Conservation (phyloP, 2,797 vertebrate genomes). For the Gila robusta region DNA sequence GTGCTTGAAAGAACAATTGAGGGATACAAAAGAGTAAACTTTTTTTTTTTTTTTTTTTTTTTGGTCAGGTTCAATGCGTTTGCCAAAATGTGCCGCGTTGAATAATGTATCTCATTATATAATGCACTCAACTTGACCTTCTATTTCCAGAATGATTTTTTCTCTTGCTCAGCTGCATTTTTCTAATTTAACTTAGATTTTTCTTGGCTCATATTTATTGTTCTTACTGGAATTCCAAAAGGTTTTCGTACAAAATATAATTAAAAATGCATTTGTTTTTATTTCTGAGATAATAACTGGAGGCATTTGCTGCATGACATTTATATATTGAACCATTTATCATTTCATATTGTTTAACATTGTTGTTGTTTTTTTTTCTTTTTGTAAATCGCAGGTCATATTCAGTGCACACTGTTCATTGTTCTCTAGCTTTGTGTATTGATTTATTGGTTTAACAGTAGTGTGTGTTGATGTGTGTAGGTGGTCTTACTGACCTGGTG, state of each 20-base stretch:
- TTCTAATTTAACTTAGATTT: neutral
- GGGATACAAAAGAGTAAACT: neutral
- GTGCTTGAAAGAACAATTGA: neutral
- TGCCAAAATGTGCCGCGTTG: neutral
- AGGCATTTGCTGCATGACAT: neutral
- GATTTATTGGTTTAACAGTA: neutral
- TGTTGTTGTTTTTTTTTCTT: neutral
- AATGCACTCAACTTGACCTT: neutral
- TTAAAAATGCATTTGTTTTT: neutral
- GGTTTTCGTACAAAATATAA: neutral
- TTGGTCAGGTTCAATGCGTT: neutral
- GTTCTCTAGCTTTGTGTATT: neutral
- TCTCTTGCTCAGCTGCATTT: neutral
- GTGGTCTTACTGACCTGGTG: constrained; percentile 94
- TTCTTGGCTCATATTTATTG: neutral
- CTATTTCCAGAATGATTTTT: neutral
- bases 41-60: neutral
- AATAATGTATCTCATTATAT: neutral
- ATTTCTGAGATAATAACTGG: neutral
- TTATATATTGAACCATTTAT: neutral
- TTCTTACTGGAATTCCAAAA: neutral
- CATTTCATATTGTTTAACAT: too few species aligned
- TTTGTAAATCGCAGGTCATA: neutral
- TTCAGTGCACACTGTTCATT: neutral
- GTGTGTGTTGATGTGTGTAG: constrained; percentile 70